phyloP scores from a whole-genome alignment of 2,888 invertebrate genomes.

The Calameuta idolon region DNA sequence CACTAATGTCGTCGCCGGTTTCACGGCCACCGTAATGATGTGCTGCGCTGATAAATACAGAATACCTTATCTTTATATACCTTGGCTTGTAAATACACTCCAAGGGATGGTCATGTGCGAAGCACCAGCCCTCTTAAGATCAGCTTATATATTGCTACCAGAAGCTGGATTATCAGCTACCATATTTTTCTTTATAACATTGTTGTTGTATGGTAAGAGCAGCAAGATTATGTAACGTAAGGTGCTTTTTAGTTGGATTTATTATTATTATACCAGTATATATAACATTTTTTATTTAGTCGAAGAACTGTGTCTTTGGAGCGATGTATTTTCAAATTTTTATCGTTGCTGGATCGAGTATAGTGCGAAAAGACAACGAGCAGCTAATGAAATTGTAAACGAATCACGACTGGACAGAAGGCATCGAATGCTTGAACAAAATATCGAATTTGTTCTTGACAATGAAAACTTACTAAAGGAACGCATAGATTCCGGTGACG shows the following conservation, averaged over 20 bases:
- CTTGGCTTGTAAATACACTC: slow-evolving; percentile 52
- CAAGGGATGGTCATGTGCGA: slow-evolving; percentile 47
- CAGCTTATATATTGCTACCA: slow-evolving; percentile 40
- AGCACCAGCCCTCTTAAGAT: slow-evolving; percentile 43
- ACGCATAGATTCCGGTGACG: neutral
- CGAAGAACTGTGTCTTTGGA: slow-evolving; percentile 52
- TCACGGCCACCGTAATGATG: slow-evolving; percentile 47
- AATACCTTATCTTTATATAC: slow-evolving; percentile 50
- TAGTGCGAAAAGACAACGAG: neutral
- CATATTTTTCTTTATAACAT: slow-evolving; percentile 40
- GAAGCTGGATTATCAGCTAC: slow-evolving; percentile 40
- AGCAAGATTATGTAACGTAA: neutral
- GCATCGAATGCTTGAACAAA: neutral
- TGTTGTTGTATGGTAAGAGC: slow-evolving; percentile 46
- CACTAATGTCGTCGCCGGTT: slow-evolving; percentile 41
- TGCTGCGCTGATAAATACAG: slow-evolving; percentile 40
- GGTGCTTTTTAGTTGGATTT: neutral
- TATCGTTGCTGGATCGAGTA: slow-evolving; percentile 46
- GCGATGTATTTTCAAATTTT: slow-evolving; percentile 43
- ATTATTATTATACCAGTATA: neutral
- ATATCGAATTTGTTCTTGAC: neutral
- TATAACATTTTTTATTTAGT: slow-evolving; percentile 33
- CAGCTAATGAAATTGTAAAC: neutral
- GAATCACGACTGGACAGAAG: neutral
- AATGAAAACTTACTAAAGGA: neutral